Evolutionary conservation across 2,888 invertebrate species (phyloP).

Genomic region (Drosophila longiperda): DNA sequence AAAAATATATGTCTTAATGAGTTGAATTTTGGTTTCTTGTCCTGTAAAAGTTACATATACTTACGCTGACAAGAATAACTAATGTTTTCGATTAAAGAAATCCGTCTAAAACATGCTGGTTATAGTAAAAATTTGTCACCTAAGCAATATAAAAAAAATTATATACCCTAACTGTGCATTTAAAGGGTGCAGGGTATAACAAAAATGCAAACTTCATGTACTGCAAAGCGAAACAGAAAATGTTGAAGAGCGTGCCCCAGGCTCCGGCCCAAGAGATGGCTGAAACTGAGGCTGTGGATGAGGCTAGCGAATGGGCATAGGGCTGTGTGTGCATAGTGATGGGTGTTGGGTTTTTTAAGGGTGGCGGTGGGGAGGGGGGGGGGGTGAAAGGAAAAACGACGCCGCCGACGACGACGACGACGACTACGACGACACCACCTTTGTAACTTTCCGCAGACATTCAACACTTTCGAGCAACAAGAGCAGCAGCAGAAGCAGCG

Average conservation of each 20-base stretch:
- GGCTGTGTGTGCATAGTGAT: neutral
- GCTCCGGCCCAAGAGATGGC: slow-evolving; percentile 36
- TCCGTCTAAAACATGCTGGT: neutral
- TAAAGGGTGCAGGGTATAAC: slow-evolving; percentile 36
- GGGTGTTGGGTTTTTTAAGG: neutral
- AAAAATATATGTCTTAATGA: no score
- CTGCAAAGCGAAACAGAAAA: slow-evolving; percentile 68
- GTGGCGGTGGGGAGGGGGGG: neutral
- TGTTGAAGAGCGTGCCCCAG: slow-evolving; percentile 64
- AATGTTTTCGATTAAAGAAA: neutral
- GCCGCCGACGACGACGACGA: slow-evolving; percentile 7
- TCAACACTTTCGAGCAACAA: slow-evolving; percentile 69
- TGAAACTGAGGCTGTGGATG: slow-evolving; percentile 23
- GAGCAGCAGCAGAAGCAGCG: slow-evolving; percentile 29
- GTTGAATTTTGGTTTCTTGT: no score
- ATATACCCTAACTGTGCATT: neutral
- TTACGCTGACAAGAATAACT: no score
- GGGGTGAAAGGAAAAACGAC: neutral
- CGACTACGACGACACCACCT: slow-evolving; percentile 60
- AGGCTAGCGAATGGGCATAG: slow-evolving; percentile 9
- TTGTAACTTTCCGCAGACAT: slow-evolving; percentile 74
- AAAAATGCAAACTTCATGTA: slow-evolving; percentile 70
- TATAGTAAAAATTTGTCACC: neutral
- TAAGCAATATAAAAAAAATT: neutral
- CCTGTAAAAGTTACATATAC: no score